Evolutionary conservation across 1,140 invertebrate genomes (phyloP).

Genomic region (Sitophilus oryzae): DNA sequence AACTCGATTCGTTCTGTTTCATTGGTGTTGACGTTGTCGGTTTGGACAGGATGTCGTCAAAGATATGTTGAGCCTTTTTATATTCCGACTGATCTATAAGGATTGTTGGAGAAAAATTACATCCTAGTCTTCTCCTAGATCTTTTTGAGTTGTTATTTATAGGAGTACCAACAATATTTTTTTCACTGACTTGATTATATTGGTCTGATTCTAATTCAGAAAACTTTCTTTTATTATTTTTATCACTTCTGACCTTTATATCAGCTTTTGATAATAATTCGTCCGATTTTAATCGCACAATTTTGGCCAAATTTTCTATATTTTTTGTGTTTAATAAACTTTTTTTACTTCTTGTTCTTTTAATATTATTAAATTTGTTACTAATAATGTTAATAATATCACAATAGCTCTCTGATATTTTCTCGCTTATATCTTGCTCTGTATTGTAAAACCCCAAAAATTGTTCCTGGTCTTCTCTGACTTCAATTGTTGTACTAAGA

Average conservation of each 20-base stretch:
- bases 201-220: constrained; percentile 7
- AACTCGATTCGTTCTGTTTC: neutral
- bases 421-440: too few relatives aligned
- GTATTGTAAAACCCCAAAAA: too few relatives aligned
- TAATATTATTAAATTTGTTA: constrained; percentile 1
- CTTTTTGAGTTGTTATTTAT: constrained; percentile 9
- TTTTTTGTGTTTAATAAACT: neutral
- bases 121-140: constrained; percentile 25
- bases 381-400: constrained; percentile 4
- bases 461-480: too few relatives aligned
- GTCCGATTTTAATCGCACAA: neutral
- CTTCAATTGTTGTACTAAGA: too few relatives aligned
- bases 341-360: neutral
- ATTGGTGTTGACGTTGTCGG: constrained; percentile 14
- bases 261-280: neutral
- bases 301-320: constrained; percentile 3
- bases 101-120: constrained; percentile 13
- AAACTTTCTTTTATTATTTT: constrained; percentile 5
- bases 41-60: constrained; percentile 27
- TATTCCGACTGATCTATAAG: constrained; percentile 19
- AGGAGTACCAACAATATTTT: too few relatives aligned
- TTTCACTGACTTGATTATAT: too few relatives aligned
- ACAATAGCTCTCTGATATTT: too few relatives aligned
- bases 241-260: neutral
- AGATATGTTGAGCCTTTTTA: constrained; percentile 29